These are phyloP conservation scores for Theocolax elegans DNA, from an alignment of 1,140 invertebrate species.

Conservation along the genomic window DNA sequence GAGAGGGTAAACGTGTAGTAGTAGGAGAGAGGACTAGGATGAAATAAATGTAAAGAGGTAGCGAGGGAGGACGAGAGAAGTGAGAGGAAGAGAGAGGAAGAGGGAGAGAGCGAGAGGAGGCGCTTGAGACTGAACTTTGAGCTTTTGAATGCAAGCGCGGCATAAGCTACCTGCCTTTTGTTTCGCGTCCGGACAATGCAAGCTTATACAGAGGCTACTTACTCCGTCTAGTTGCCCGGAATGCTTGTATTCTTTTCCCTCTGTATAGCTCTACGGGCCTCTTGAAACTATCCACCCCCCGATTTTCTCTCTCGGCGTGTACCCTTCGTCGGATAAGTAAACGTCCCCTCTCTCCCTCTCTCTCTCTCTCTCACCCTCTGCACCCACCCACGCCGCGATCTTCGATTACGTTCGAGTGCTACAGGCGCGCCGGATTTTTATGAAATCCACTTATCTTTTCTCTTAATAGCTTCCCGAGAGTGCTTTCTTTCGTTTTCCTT, in stretches of 20 bases:
- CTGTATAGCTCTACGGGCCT: too few relatives aligned
- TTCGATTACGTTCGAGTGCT: slow-evolving; percentile 22
- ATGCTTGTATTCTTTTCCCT: slow-evolving; percentile 14
- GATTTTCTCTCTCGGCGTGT: not conserved
- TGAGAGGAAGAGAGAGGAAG: slow-evolving; percentile 33
- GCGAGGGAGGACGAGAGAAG: not conserved
- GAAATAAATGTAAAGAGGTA: not conserved
- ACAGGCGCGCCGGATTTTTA: slow-evolving; percentile 21
- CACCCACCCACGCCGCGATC: not conserved
- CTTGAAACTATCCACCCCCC: slow-evolving; percentile 24
- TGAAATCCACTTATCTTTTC: slow-evolving; percentile 26
- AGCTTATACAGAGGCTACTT: slow-evolving; percentile 51
- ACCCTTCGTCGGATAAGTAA: slow-evolving; percentile 9
- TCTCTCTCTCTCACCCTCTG: slow-evolving; percentile 8
- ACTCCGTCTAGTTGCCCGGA: slow-evolving; percentile 46
- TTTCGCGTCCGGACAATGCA: slow-evolving; percentile 55
- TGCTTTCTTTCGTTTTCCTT: not conserved
- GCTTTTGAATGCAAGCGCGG: slow-evolving; percentile 53
- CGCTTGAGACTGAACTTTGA: slow-evolving; percentile 53
- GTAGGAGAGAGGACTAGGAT: not conserved
- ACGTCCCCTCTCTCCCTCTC: not conserved
- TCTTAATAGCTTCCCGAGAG: not conserved
- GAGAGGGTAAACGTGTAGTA: too few relatives aligned
- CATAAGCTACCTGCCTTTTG: slow-evolving; percentile 59
- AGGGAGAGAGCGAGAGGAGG: not conserved